Base-by-base conservation (phyloP, 2,888 invertebrate genomes). In the Chaetoderma sp. region DNA sequence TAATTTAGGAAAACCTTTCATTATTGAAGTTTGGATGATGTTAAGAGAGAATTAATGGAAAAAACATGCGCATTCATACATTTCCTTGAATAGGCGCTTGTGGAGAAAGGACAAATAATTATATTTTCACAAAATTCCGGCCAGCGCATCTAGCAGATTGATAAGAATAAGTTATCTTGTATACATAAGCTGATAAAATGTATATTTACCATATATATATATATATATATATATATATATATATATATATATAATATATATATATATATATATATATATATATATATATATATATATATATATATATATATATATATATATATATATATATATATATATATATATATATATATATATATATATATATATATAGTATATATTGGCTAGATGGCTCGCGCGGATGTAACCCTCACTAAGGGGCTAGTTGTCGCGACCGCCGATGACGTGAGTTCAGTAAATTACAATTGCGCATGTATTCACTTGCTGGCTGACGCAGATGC, bases 191-290 rank as follows among this genome's bases (percentile, higher is more conserved):
- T 45, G n/a, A 16, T 23, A 10, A 21, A 23, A 1, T 10, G 25
- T 23, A 45, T 23, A 45, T 23, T 45, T 21, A 23, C 45, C 21
- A 23, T 13, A 23, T 10, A 8, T 6, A 44, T 6, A 44, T 44
- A 4, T 6, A 44, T 4, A 44, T 6, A 44, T 6, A 6, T 6
- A 44, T 6, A 44, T 6, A 44, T 44, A 44, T 44, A 6, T 44
- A 44, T 44, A 44, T 44, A 44, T 44, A 6, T 44, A 44, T 44
- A 6, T 44, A 8, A 44, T 44, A 44, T 44, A 44, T 44, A 44
- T 44, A 44, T 44, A 44, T 44, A 44, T 44, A 44, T 44, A 44
- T 44, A 44, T 44, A 44, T 44, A 44, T 44, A 44, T 44, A 42
- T 28, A 42, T 27, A 42, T 8, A 57, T 28, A 10, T n/a, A 3